Base-by-base conservation (phyloP, 2,113 vertebrate species). In the Heterocephalus glaber region DNA sequence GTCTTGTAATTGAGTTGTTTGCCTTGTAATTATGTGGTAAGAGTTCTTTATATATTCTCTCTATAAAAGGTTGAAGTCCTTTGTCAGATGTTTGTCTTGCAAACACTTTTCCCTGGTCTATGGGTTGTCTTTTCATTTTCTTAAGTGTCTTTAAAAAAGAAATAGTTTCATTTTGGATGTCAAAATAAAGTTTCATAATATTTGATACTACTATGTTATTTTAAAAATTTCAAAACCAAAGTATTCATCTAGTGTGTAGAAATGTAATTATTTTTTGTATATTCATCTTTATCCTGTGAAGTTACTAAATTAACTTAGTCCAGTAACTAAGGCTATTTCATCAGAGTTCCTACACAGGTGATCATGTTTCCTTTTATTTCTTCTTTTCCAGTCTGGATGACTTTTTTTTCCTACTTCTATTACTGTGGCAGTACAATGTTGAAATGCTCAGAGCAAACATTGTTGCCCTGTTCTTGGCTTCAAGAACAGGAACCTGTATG, bases 241-340 rank as follows among this genome's bases (percentile, higher is more conserved):
- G 44, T 86, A 19, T n/a, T 90, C 47, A 33, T 56, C n/a, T 89
- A 54, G 12, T 33, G 70, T 38, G 44, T 6, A 95, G 35, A 63
- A 54, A 89, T 80, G 16, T 26, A 85, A 61, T 60, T n/a, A 49
- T 84, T 63, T 83, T n/a, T 83, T 47, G 22, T 49, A 47, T n/a
- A 38, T 61, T 93, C 7, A 65, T 44, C 28, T 87, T 95, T 95
- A 92, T 77, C 8, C 86, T 89, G 10, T 8, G 81, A 76, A 77
- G 1, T 68, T 89, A 68, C 16, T 86, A 56, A 66, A 60, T 58
- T 92, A 63, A 74, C 16, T 70, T 80, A 16, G 28, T 86, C 44
- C 65, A 49, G 13, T 60, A 66, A 35, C 35, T 79, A 41, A 35
- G 16, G 22, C 14, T 54, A 61, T 63, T 44, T 70, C 3, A 33